Evolutionary conservation across 2,888 invertebrate species (phyloP).

Genomic region (Drosophila nigricruria): DNA sequence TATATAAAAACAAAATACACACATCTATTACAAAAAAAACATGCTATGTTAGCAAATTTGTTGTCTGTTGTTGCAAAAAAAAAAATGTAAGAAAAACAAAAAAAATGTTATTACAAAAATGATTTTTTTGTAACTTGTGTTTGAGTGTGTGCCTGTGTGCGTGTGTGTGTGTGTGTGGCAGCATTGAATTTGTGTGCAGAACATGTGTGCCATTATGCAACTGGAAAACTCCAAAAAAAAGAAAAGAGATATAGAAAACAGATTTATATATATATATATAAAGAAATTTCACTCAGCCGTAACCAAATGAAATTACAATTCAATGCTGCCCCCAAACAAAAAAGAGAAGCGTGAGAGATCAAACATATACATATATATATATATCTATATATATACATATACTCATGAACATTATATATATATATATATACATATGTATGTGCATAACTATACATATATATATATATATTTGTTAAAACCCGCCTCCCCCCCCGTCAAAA

Average conservation of each 20-base stretch:
- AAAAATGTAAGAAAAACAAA: background rate
- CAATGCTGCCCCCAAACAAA: slow-evolving; percentile 47
- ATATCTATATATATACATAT: slow-evolving; percentile 8
- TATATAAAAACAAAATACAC: slow-evolving; percentile 26
- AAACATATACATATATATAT: slow-evolving; percentile 16
- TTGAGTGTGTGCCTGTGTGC: slow-evolving; percentile 21
- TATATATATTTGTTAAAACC: slow-evolving; percentile 16
- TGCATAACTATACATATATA: slow-evolving; percentile 17
- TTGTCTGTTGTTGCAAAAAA: slow-evolving; percentile 66
- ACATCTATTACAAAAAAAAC: slow-evolving; percentile 47
- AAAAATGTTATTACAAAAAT: slow-evolving; percentile 49
- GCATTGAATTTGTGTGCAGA: slow-evolving; percentile 45
- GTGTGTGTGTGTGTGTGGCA: slow-evolving; percentile 21
- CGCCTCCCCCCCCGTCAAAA: background rate
- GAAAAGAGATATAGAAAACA: background rate
- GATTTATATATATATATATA: slow-evolving; percentile 13
- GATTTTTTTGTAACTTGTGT: slow-evolving; percentile 53
- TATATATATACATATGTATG: slow-evolving; percentile 11
- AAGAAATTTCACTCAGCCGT: slow-evolving; percentile 36
- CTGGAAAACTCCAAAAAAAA: slow-evolving; percentile 37
- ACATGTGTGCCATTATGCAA: slow-evolving; percentile 54
- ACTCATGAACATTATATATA: slow-evolving; percentile 10
- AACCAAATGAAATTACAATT: slow-evolving; percentile 49
- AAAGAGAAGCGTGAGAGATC: slow-evolving; percentile 7
- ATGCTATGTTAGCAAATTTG: slow-evolving; percentile 76